Percentiles rank a stretch among this genome's conserved stretches.
Conservation (phyloP, 1,140 invertebrate genomes). For the Drosophila parvula region DNA sequence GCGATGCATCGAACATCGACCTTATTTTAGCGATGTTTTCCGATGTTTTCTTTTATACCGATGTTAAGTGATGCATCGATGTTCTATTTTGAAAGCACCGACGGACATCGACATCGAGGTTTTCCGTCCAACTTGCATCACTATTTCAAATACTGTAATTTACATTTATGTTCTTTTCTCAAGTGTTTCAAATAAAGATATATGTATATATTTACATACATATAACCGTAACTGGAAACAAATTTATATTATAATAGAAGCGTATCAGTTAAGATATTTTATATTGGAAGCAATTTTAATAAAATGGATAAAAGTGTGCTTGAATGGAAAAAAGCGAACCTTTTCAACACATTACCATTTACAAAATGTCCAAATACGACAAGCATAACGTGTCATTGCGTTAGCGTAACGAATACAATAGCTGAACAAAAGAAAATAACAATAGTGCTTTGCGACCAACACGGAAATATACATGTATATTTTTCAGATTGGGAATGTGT, state of each 20-base stretch:
- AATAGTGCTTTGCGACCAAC: constrained; percentile 51
- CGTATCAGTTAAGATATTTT: neutral
- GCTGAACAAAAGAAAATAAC: constrained; percentile 18
- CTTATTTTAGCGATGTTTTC: too few relatives aligned
- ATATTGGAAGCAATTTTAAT: neutral
- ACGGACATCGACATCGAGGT: too few relatives aligned
- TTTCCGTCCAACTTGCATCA: too few relatives aligned
- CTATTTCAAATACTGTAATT: too few relatives aligned
- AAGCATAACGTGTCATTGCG: constrained; percentile 53
- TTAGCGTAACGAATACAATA: constrained; percentile 9
- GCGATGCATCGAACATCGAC: too few relatives aligned
- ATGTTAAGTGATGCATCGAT: too few relatives aligned
- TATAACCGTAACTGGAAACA: neutral
- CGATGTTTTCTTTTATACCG: too few relatives aligned
- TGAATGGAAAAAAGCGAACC: constrained; percentile 63
- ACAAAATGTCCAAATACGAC: constrained; percentile 14
- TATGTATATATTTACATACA: neutral
- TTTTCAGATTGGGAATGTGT: constrained; percentile 37
- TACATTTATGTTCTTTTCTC: neutral
- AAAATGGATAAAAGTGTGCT: constrained; percentile 51
- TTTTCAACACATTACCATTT: constrained; percentile 34
- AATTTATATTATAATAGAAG: neutral
- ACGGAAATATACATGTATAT: constrained; percentile 48
- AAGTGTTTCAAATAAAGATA: neutral
- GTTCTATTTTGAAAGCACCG: too few relatives aligned